Percentiles rank a stretch among this genome's conserved stretches.
Evolutionary conservation across 2,888 invertebrate genomes (phyloP).

Genomic region (Drosophila peninsularis): DNA sequence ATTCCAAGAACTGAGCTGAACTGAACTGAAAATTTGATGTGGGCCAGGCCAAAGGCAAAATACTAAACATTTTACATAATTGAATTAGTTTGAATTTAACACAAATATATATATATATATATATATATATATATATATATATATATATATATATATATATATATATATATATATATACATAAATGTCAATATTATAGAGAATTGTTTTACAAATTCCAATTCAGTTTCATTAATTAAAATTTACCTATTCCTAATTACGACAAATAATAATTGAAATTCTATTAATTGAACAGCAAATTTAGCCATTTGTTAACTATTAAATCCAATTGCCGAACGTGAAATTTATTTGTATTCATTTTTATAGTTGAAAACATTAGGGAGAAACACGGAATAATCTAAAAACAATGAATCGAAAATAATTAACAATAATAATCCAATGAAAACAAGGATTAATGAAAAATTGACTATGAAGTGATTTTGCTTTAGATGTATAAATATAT

Average conservation of each 20-base stretch:
- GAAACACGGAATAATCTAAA: not conserved
- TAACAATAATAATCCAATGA: not conserved
- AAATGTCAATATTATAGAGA: too few species aligned
- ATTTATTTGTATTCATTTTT: not conserved
- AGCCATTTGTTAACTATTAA: not conserved
- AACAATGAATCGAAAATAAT: not conserved
- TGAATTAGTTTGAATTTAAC: slow-evolving; percentile 17
- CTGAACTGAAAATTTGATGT: not conserved
- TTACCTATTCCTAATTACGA: slow-evolving; percentile 1
- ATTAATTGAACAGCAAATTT: not conserved
- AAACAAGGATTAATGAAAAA: not conserved
- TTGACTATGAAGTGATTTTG: not conserved
- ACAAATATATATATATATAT: not conserved
- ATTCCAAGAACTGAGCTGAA: not conserved
- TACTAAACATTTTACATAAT: slow-evolving; percentile 1
- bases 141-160: not conserved
- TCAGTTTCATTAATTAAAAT: not conserved
- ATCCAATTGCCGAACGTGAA: not conserved
- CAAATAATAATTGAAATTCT: slow-evolving; percentile 8
- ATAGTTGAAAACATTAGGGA: too few species aligned
- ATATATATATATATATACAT: not conserved
- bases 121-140: not conserved
- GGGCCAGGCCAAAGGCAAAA: not conserved
- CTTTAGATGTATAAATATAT: not conserved
- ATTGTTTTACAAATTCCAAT: slow-evolving; percentile 6